Evolutionary conservation across 2,797 vertebrate species (phyloP), one percentile per base, ranked within the genome.

Genomic region (Sebastes hubbsi): DNA sequence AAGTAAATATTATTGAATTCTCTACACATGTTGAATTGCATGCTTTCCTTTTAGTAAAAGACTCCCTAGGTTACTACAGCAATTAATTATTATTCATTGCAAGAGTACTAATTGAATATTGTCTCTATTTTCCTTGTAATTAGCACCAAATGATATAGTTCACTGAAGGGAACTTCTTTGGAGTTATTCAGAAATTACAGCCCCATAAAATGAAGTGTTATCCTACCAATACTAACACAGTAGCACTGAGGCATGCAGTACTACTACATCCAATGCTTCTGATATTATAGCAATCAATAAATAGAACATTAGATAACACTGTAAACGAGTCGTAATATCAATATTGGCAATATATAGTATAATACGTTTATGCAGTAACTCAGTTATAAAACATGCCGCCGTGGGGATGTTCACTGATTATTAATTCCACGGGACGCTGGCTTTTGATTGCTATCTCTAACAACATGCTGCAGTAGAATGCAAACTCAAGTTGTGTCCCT

Each of bases 401-500:
- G 20, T 18, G 32, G 27, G 69, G 24, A 72, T 77, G 52, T 77
- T 72, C 55, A 42, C 9, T 20, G 3, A 62, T 25, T 56, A 62
- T 74, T 84, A 71, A 86, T 84, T 78, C 86, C 32, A 77, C 2
- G 9, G 34, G 55, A 68, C 6, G 1, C 30, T 72, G 66, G 25
- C 61, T 82, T 78, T 71, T 84, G 83, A 89, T 84, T 83, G 61
- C 25, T 67, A 76, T 89, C 75, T 87, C 56, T 27, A 46, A 67
- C 77, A 82, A 25, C 70, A 30, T 22, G 60, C 27, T 34, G 62
- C 74, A 27, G 77, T n/a, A 78, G 84, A 88, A 86, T 83, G 67
- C n/a, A 75, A 83, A 82, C 62, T 55, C 38, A 55, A 79, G 83
- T 56, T 69, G 30, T 60, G 11, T 78, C 64, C 73, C 81, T 79